phyloP scores from a whole-genome alignment of 2,888 invertebrate genomes.

The Ypsolopha scabrella region DNA sequence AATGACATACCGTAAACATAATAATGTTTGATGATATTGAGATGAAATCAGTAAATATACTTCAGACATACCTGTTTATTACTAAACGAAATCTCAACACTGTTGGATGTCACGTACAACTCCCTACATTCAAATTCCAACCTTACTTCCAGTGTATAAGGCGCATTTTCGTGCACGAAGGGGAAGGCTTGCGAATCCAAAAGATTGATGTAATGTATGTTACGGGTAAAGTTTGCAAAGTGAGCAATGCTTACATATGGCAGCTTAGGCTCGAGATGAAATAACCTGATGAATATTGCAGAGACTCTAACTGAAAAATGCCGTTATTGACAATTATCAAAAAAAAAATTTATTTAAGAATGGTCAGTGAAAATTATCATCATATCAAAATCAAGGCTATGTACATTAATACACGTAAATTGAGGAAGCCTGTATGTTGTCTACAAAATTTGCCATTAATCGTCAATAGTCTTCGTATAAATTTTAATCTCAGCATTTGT shows the following conservation, averaged over 20 bases:
- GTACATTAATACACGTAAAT: too few species aligned
- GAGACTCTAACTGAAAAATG: too few species aligned
- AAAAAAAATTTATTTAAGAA: too few species aligned
- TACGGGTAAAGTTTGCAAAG: slow-evolving; percentile 1
- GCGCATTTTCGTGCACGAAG: not conserved
- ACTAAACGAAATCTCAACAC: slow-evolving; percentile 2
- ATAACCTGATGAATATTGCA: too few species aligned
- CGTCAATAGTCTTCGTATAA: too few species aligned
- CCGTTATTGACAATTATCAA: too few species aligned
- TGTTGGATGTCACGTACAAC: not conserved
- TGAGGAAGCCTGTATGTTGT: too few species aligned
- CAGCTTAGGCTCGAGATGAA: not conserved
- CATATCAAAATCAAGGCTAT: too few species aligned
- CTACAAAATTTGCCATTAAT: too few species aligned
- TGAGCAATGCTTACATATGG: not conserved
- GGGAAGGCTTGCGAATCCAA: not conserved
- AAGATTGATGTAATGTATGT: not conserved
- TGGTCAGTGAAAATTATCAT: too few species aligned
- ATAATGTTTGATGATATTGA: slow-evolving; percentile 8
- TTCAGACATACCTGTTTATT: slow-evolving; percentile 8
- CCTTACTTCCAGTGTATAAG: not conserved
- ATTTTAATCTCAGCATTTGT: too few species aligned
- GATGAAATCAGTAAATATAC: slow-evolving; percentile 6
- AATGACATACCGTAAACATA: slow-evolving; percentile 5
- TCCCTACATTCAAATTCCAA: not conserved